Evolutionary conservation across 2,797 vertebrate genomes (phyloP).

Genomic region (Parambassis ranga): DNA sequence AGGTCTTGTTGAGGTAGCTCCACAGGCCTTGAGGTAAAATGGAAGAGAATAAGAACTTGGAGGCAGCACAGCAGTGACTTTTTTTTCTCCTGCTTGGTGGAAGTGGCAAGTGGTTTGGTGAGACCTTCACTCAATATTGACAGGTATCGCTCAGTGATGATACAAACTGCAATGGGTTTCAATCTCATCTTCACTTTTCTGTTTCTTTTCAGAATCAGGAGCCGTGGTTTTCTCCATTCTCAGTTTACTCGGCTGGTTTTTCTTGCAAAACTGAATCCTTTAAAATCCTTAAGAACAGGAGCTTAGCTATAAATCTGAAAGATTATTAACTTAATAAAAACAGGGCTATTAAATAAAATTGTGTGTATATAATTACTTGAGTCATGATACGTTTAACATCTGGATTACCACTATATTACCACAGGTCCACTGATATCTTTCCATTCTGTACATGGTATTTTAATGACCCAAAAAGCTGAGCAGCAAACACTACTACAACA

Average conservation of each 20-base stretch:
- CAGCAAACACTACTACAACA: not conserved
- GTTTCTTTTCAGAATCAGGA: not conserved
- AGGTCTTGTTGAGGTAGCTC: constrained; percentile 60
- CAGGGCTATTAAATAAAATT: not conserved
- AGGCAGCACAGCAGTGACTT: constrained; percentile 24
- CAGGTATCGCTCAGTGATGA: constrained; percentile 18
- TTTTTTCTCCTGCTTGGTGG: not conserved
- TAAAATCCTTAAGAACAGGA: not conserved
- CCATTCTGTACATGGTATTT: not conserved
- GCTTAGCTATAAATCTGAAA: not conserved
- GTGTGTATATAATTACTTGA: not conserved
- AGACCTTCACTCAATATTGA: constrained; percentile 27
- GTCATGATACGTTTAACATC: not conserved
- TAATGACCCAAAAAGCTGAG: not conserved
- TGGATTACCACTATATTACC: not conserved
- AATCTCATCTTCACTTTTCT: constrained; percentile 2
- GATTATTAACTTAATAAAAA: not conserved
- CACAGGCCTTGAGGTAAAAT: constrained; percentile 61
- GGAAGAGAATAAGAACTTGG: constrained; percentile 53
- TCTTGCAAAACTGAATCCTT: not conserved
- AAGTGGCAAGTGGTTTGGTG: constrained; percentile 26
- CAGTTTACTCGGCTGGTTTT: not conserved
- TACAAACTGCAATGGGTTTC: constrained; percentile 20
- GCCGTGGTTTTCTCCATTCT: not conserved
- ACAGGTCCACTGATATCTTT: not conserved